phyloP scores from a whole-genome alignment of 2,797 vertebrate genomes.

The Eleutherodactylus coqui region DNA sequence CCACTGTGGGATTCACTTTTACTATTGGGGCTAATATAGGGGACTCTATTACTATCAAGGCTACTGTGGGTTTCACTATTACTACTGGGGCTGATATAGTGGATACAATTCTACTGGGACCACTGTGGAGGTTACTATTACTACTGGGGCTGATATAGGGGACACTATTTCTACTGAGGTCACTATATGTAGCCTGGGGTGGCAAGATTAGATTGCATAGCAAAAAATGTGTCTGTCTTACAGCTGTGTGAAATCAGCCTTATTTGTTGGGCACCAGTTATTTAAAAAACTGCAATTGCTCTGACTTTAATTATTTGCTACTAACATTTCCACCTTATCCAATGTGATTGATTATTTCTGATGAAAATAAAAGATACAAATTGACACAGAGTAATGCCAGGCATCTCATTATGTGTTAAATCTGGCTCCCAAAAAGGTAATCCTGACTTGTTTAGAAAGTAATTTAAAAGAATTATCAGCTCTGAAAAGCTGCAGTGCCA shows the following conservation, averaged over 20 bases:
- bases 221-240: background rate
- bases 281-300: conserved; percentile 11
- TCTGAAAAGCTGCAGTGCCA: background rate
- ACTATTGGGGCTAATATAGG: too few relatives aligned
- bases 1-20: too few relatives aligned
- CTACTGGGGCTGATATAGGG: too few relatives aligned
- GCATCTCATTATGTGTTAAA: conserved; percentile 38
- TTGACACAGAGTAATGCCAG: conserved; percentile 41
- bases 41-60: too few relatives aligned
- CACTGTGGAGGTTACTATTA: too few relatives aligned
- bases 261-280: background rate
- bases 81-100: too few relatives aligned
- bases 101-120: too few relatives aligned
- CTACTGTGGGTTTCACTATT: too few relatives aligned
- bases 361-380: conserved; percentile 55
- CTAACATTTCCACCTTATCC: conserved; percentile 17
- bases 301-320: conserved; percentile 28
- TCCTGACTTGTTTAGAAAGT: conserved; percentile 48
- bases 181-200: background rate
- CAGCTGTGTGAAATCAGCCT: background rate
- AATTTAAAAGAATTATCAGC: conserved; percentile 48
- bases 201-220: too few relatives aligned
- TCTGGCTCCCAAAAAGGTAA: conserved; percentile 5
- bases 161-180: too few relatives aligned
- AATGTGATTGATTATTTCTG: conserved; percentile 49